Conservation (phyloP, 2,113 vertebrate species). For the Corynorhinus townsendii region DNA sequence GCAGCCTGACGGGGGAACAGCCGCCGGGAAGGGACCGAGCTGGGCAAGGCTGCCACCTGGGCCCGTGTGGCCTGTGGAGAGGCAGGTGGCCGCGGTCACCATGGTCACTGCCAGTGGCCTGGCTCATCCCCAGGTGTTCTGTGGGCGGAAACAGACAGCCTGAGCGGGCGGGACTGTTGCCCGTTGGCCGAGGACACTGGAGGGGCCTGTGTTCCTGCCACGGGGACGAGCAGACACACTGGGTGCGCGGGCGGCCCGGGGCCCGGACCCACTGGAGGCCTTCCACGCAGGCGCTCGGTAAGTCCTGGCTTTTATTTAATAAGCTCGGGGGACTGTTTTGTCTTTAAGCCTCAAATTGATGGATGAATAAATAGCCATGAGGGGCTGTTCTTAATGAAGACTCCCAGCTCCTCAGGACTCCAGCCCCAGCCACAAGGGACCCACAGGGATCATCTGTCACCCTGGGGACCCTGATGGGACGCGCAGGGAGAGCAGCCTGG, state of each 20-base stretch:
- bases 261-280: accelerated
- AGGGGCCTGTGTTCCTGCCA: background rate
- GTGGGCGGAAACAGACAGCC: accelerated
- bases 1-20: accelerated
- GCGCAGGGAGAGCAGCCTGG: background rate
- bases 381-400: background rate
- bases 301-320: background rate
- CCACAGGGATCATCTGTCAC: background rate
- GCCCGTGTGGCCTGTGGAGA: background rate
- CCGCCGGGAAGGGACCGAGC: accelerated
- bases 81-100: too few relatives aligned
- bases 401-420: background rate
- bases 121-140: accelerated
- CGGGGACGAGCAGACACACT: background rate
- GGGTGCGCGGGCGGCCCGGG: accelerated
- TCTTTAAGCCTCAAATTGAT: background rate
- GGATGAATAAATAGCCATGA: background rate
- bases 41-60: background rate
- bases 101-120: accelerated
- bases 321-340: background rate
- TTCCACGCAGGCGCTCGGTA: accelerated
- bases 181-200: too few relatives aligned
- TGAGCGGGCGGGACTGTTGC: accelerated
- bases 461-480: accelerated
- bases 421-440: background rate